Conservation (phyloP, 2,113 vertebrate species). For the Urocolius indicus region DNA sequence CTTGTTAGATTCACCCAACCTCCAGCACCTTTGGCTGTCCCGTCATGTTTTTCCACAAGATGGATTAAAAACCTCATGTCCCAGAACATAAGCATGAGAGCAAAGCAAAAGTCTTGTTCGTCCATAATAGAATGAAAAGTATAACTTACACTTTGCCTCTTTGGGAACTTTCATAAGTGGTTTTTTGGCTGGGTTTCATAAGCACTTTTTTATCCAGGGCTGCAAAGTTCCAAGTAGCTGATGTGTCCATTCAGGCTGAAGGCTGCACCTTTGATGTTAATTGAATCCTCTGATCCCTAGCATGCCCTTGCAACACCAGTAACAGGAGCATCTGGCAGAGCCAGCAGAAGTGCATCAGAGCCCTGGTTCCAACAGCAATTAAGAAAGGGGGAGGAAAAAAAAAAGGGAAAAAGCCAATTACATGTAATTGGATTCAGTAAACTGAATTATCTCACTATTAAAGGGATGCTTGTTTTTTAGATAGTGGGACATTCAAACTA, state of each 20-base stretch:
- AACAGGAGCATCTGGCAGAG: conserved; percentile 10
- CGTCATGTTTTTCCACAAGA: not conserved
- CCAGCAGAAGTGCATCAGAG: not conserved
- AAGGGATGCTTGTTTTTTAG: conserved; percentile 55
- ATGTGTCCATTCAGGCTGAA: not conserved
- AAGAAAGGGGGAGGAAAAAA: too few relatives aligned
- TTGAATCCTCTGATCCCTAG: not conserved
- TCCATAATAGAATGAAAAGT: not conserved
- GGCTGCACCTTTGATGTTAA: not conserved
- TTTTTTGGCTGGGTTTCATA: not conserved
- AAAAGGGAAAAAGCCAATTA: conserved; percentile 41
- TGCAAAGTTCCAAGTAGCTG: not conserved
- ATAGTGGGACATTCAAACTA: conserved; percentile 59
- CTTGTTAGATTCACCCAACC: not conserved
- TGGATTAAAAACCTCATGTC: not conserved
- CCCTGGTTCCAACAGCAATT: not conserved
- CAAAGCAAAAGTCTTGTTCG: not conserved
- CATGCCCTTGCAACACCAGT: not conserved
- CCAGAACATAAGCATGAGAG: not conserved
- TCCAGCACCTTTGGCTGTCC: not conserved
- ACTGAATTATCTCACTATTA: conserved; percentile 69
- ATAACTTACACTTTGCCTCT: not conserved
- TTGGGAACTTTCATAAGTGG: not conserved
- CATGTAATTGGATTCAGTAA: conserved; percentile 67
- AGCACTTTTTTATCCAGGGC: not conserved